Evolutionary conservation across 2,113 vertebrate genomes (phyloP), one percentile per base, ranked within the genome.

Genomic region (Vanacampus margaritifer): DNA sequence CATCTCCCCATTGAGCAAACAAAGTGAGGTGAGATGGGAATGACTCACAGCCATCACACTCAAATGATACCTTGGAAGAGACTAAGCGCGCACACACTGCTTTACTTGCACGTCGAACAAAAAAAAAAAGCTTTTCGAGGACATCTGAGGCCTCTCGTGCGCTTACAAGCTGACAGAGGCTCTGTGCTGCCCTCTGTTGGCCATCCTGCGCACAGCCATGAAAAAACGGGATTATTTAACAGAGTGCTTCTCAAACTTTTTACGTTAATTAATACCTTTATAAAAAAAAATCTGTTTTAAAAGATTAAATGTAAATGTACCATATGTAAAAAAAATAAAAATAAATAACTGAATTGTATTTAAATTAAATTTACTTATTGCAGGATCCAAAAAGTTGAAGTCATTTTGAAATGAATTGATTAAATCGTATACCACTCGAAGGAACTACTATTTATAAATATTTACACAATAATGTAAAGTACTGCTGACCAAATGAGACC

Each of bases 151-250:
- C 65, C 5, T 64, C 62, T 48, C 53, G 24, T 66, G 35, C 28
- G 12, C 14, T 19, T 24, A 28, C 50, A 37, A 50, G 64, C 71
- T 72, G 36, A 63, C 24, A 72, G 59, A 90, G 75, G 88, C 72
- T 64, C 28, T 64, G 62, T 80, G 82, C 50, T 72, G 76, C 83
- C 86, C 88, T 88, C 89, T 89, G 67, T 80, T 88, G 89, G 85
- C n/a, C 61, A 65, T 56, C 0, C 51, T 28, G 4, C 7, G 4
- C 10, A 19, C 9, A 17, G 26, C 9, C 35, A 26, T 3, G 12
- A n/a, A 37, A 24, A 41, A 16, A 16, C 19, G 6, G 3, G 24
- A 32, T 61, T 23, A 23, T 62, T 39, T n/a, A n/a, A 41, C 5
- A 12, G 0, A 9, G 13, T 39, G 26, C 1, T 8, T 17, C 14